phyloP scores from a whole-genome alignment of 2,113 vertebrate genomes.

The Grus americana region DNA sequence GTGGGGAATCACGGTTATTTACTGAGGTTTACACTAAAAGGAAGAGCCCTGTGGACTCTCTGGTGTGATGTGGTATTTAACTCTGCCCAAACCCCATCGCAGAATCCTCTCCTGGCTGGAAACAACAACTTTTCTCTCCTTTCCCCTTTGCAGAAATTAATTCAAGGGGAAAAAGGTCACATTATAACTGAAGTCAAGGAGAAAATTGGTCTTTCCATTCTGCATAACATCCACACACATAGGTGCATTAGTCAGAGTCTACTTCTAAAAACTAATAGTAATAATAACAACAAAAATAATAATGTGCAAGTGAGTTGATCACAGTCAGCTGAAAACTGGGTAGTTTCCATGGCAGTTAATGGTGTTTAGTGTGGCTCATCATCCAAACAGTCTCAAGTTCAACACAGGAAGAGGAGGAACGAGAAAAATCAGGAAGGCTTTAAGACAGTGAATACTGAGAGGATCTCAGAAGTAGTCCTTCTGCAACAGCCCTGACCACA shows the following conservation, averaged over 20 bases:
- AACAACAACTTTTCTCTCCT: not conserved
- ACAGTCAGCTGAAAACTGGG: conserved; percentile 15
- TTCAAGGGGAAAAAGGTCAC: not conserved
- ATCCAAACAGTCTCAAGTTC: conserved; percentile 30
- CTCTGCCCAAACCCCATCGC: not conserved
- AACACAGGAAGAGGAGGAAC: not conserved
- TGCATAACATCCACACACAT: not conserved
- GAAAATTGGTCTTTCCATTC: not conserved
- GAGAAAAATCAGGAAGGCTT: not conserved
- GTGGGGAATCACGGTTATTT: not conserved
- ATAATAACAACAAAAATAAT: not conserved
- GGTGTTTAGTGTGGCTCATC: conserved; percentile 48
- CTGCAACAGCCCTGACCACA: not conserved
- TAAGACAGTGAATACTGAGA: not conserved
- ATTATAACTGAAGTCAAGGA: not conserved
- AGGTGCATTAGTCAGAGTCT: not conserved
- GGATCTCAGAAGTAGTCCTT: not conserved
- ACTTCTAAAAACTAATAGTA: not conserved
- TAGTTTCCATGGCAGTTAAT: conserved; percentile 67
- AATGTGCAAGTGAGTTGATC: conserved; percentile 31
- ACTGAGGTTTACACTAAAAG: not conserved
- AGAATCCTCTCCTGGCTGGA: not conserved
- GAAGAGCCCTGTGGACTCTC: not conserved
- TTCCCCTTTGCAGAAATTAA: not conserved
- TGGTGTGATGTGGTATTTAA: not conserved